phyloP scores from a whole-genome alignment of 37 sponge, comb jelly and placozoan genomes.

The Geodia barretti region DNA sequence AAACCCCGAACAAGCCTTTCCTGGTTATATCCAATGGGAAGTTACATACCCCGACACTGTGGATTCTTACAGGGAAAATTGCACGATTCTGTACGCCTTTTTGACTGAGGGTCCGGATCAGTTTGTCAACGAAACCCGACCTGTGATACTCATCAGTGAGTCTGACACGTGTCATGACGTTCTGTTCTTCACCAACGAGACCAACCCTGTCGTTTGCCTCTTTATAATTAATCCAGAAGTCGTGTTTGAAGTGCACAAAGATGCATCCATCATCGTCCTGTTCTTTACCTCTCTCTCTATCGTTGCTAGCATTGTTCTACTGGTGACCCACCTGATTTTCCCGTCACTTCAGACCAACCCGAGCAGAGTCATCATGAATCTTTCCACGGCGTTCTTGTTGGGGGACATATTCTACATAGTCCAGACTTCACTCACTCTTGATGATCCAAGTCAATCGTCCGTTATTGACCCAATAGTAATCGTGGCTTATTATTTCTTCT shows the following conservation, averaged over 20 bases:
- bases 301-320: slow-evolving; percentile 24
- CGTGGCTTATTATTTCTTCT: slow-evolving; percentile 30
- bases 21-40: too few relatives aligned
- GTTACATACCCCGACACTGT: neutral
- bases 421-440: neutral
- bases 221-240: neutral
- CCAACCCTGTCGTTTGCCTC: neutral
- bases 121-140: too few relatives aligned
- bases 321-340: slow-evolving; percentile 53
- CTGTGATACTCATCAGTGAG: too few relatives aligned
- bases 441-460: neutral
- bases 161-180: neutral
- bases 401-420: slow-evolving; percentile 19
- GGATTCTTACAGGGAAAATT: neutral
- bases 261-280: neutral
- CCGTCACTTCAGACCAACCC: slow-evolving; percentile 43
- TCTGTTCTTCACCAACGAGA: neutral
- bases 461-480: slow-evolving; percentile 23
- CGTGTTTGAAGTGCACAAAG: neutral
- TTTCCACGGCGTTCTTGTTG: slow-evolving; percentile 24
- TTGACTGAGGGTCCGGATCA: too few relatives aligned
- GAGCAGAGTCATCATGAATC: slow-evolving; percentile 52
- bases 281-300: slow-evolving; percentile 29
- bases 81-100: neutral
- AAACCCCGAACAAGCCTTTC: too few relatives aligned